These are phyloP conservation scores for Galbula dea DNA, from an alignment of 2,113 vertebrate genomes.

Conservation along the genomic window DNA sequence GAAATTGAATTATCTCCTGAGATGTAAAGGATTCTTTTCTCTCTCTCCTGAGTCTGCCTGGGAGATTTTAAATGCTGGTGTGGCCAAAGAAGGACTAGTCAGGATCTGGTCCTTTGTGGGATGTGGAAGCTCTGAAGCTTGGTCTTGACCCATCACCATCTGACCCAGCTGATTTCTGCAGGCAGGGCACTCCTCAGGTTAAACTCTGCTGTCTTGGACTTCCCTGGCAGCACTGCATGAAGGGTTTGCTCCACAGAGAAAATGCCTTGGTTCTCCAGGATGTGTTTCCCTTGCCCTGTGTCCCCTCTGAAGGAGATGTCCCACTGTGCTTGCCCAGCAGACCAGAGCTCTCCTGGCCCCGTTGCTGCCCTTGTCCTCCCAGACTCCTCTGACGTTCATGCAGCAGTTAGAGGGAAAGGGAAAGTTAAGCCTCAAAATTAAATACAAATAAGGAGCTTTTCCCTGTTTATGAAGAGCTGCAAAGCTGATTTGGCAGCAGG, in stretches of 20 bases:
- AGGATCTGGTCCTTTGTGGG: not conserved
- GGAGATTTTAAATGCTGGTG: not conserved
- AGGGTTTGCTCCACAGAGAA: not conserved
- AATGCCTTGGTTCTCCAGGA: not conserved
- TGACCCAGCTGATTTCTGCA: not conserved
- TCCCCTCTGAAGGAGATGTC: not conserved
- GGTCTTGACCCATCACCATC: not conserved
- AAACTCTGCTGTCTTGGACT: not conserved
- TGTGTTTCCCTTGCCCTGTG: not conserved
- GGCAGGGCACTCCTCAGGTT: not conserved
- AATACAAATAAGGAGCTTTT: slow-evolving; percentile 46
- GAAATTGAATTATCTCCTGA: not conserved
- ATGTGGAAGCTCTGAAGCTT: not conserved
- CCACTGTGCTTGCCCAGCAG: not conserved
- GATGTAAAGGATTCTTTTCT: not conserved
- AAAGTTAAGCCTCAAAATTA: slow-evolving; percentile 28
- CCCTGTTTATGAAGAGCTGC: not conserved
- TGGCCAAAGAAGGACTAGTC: not conserved
- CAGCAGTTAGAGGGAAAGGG: not conserved
- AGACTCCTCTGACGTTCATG: not conserved
- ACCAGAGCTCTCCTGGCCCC: not conserved
- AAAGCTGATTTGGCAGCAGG: slow-evolving; percentile 23
- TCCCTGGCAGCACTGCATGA: not conserved
- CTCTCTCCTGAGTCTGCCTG: not conserved
- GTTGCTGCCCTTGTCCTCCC: not conserved